Evolutionary conservation across 2,797 vertebrate species (phyloP).

Genomic region (Enteromius unitaeniatus): DNA sequence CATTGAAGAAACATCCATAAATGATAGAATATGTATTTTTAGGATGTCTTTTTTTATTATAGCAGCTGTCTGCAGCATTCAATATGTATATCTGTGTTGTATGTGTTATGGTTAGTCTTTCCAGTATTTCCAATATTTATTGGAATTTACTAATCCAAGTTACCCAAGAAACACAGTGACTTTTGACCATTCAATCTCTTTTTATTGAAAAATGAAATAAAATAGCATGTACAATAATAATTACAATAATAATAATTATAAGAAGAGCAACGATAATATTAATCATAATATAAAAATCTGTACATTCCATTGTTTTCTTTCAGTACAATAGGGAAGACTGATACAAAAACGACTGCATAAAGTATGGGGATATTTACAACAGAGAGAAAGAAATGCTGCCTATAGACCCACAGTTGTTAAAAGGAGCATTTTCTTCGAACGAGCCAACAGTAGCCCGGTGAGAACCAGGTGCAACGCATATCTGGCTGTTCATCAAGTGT

Average conservation of each 20-base stretch:
- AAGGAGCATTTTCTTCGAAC: constrained; percentile 69
- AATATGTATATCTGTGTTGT: constrained; percentile 19
- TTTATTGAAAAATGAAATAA: constrained; percentile 99
- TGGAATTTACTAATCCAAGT: constrained; percentile 15
- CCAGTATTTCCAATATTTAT: constrained; percentile 4
- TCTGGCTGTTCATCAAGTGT: constrained; percentile 72
- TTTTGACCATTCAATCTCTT: constrained; percentile 72
- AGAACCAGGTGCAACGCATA: constrained; percentile 80
- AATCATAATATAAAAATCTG: constrained; percentile 92
- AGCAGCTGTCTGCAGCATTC: not conserved
- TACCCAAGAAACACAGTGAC: constrained; percentile 1
- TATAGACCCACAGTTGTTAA: constrained; percentile 76
- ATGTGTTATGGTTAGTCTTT: constrained; percentile 16
- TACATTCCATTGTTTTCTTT: constrained; percentile 96
- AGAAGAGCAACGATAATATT: constrained; percentile 81
- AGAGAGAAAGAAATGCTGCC: constrained; percentile 65
- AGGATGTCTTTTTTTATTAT: constrained; percentile 10
- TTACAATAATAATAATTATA: constrained; percentile 71
- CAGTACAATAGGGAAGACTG: constrained; percentile 97
- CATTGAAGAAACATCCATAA: not conserved
- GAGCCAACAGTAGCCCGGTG: constrained; percentile 68
- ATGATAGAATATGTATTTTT: not conserved
- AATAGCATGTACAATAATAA: constrained; percentile 91
- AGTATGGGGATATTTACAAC: constrained; percentile 77
- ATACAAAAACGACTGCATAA: constrained; percentile 86